Conservation (phyloP, 2,888 invertebrate genomes). For the Stenurella melanura region DNA sequence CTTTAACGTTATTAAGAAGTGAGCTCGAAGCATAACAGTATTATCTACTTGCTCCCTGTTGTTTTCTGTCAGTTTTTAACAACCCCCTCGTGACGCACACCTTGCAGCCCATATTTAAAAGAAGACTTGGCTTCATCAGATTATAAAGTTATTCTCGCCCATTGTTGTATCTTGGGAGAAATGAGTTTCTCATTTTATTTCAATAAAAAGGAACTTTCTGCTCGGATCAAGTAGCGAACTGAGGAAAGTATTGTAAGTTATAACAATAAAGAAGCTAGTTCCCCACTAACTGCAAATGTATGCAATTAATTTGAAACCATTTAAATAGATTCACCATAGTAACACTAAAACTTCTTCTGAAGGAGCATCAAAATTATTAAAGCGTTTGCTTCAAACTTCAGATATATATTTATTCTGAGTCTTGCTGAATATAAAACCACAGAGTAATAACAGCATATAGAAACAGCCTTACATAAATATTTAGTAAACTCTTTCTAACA, state of each 20-base stretch:
- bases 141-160: constrained; percentile 6
- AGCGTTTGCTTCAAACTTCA: too few species aligned
- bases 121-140: constrained; percentile 16
- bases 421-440: too few species aligned
- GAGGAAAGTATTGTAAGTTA: background rate
- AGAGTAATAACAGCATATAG: too few species aligned
- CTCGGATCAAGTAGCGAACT: background rate
- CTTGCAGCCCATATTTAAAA: background rate
- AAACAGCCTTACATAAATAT: too few species aligned
- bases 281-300: background rate
- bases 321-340: background rate
- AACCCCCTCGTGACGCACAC: constrained; percentile 1
- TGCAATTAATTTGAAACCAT: background rate
- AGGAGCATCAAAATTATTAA: too few species aligned
- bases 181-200: constrained; percentile 23
- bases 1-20: constrained; percentile 7
- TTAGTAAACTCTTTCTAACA: too few species aligned
- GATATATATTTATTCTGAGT: too few species aligned
- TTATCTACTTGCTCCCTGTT: constrained; percentile 6
- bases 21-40: background rate
- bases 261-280: background rate
- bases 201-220: background rate
- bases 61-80: background rate
- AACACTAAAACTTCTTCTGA: too few species aligned
- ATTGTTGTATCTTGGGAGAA: constrained; percentile 19